Base-by-base conservation (phyloP, 2,797 vertebrate species). In the Smutsia temminckii region DNA sequence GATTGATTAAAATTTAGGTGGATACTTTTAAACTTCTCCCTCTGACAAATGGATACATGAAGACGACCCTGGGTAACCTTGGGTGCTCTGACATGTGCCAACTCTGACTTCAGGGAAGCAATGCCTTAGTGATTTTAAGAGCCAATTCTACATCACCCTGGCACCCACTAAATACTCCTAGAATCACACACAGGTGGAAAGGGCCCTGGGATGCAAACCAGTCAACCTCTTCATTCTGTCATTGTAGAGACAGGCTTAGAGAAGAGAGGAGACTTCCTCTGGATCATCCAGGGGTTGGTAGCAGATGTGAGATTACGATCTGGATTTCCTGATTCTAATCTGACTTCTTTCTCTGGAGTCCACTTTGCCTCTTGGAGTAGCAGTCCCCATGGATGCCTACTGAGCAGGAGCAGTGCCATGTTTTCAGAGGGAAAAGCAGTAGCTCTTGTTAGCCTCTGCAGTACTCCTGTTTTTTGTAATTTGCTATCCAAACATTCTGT, bases 401-500 rank as follows among this genome's bases (percentile, higher is more conserved):
- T 5, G 18, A 57, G 49, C 21, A 23, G 42, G 74, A 40, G 8
- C 27, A 8, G 12, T 17, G 21, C n/a, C 59, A 2, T 9, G 6
- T 46, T 74, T 83, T 34, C 49, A 17, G 87, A 79, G 11, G n/a
- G 40, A 90, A 84, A 66, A 55, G 55, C 32, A 18, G n/a, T 13
- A 74, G 61, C 32, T 55, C 10, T 7, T 23, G 2, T 25, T 37
- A 18, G 51, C 40, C n/a, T 92, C 42, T 27, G 42, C 5, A 23
- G 2, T 4, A 25, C 2, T 80, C 42, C 37, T 61, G 21, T 25
- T 51, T 42, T 95, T 84, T 61, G 16, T 7, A 80, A 86, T 84
- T 25, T 66, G 53, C 78, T 86, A 51, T 49, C 29, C 61, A 87
- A 84, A 87, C 64, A 66, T 77, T 79, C 84, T 83, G 17, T 55